Evolutionary conservation across 2,113 vertebrate species (phyloP), one percentile per base, ranked within the genome.

Genomic region (Lonchura striata): DNA sequence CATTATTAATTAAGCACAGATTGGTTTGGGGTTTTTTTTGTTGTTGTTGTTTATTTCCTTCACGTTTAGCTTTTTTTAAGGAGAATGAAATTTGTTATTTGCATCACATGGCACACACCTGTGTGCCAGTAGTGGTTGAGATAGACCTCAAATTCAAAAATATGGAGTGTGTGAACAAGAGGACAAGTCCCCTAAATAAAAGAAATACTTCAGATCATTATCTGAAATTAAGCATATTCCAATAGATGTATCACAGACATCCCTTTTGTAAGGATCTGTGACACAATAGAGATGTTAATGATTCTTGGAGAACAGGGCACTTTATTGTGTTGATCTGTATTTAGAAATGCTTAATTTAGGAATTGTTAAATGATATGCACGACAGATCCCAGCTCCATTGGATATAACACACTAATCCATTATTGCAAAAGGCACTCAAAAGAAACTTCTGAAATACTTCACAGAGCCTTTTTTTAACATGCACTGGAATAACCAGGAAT

Each of bases 1-100:
- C 91, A 63, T 96, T 96, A 95, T 96, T 97, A 96, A 96, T 94
- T 96, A 94, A 95, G 92, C 94, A 94, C 95, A 96, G 95, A 95
- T 89, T 95, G 90, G n/a, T n/a, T n/a, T n/a, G n/a, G n/a, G 37
- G 9, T 4, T 35, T 57, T 57, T 57, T 44, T 17, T 17, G 69
- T 85, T 56, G 21, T 94, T 80, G 71, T 93, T 79, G 63, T 82
- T 88, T 91, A 72, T 96, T 86, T 94, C 68, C 85, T 96, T 94
- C 87, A 82, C 60, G 50, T 77, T 77, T 79, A 95, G 91, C 84
- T 97, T 94, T 94, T 94, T 97, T 90, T 92, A 41, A 95, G 71
- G 68, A 86, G 37, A 65, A 74, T 74, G 50, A 90, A 94, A 80
- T 94, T 84, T 92, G 59, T 90, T 96, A 42, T 96, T 90, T 92